A percentile compares a stretch with the other conserved stretches of the same genome.
Conservation (phyloP, 2,888 invertebrate species). For the Brachylomia viminalis region DNA sequence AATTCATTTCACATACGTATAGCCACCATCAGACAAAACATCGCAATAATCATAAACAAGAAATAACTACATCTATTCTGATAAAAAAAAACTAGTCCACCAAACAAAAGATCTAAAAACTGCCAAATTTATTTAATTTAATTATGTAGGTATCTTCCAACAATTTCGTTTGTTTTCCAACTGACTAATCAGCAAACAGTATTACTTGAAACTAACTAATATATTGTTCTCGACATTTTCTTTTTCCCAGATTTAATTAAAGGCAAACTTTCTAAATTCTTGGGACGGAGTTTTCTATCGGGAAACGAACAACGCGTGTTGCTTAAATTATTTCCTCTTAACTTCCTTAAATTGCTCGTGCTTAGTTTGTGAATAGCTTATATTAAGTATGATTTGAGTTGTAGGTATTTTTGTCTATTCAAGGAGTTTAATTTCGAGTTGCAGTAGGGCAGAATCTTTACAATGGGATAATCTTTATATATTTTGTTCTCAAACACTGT, state of each 20-base stretch:
- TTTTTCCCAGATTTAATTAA: slow-evolving; percentile 58
- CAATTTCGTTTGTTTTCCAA: neutral
- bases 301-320: slow-evolving; percentile 60
- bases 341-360: slow-evolving; percentile 47
- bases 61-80: neutral
- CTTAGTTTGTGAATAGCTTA: slow-evolving; percentile 35
- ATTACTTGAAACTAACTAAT: slow-evolving; percentile 37
- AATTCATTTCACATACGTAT: neutral
- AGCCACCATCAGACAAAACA: neutral
- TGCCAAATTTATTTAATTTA: neutral
- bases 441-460: slow-evolving; percentile 19
- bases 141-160: neutral
- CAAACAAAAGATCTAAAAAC: no score
- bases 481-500: no score
- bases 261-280: slow-evolving; percentile 62
- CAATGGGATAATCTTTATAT: no score
- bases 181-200: slow-evolving; percentile 44
- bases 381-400: slow-evolving; percentile 44
- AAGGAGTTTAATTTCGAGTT: neutral
- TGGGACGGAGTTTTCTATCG: slow-evolving; percentile 58
- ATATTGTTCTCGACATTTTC: slow-evolving; percentile 54
- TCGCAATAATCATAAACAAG: neutral
- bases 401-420: slow-evolving; percentile 12
- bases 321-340: slow-evolving; percentile 63
- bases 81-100: neutral